Percentiles rank a stretch among this genome's conserved stretches.
Conservation (phyloP, 2,113 vertebrate genomes). For the Microtus pennsylvanicus region DNA sequence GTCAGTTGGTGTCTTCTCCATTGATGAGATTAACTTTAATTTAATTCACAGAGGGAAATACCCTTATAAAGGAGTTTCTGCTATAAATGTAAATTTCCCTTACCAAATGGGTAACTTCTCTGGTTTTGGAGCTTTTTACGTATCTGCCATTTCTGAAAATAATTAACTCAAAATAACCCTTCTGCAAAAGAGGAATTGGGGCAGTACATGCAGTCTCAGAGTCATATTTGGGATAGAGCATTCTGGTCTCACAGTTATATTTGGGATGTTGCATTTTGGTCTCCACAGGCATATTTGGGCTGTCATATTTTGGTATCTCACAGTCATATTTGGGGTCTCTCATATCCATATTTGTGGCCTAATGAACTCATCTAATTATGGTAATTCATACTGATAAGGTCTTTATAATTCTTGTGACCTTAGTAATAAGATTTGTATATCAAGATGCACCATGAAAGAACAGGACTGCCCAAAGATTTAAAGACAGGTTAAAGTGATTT, state of each 20-base stretch:
- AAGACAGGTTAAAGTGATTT: no score
- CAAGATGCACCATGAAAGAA: neutral
- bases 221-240: neutral
- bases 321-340: neutral
- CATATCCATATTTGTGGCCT: neutral
- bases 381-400: neutral
- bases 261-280: neutral
- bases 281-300: neutral
- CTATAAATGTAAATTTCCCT: slow-evolving; percentile 43
- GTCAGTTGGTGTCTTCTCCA: neutral
- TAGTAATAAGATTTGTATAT: neutral
- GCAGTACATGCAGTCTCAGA: neutral
- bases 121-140: slow-evolving; percentile 11
- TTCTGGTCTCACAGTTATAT: neutral
- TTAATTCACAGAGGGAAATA: neutral
- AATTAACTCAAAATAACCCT: slow-evolving; percentile 47
- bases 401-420: neutral
- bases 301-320: neutral
- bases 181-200: slow-evolving; percentile 26
- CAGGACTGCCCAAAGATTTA: neutral
- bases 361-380: neutral
- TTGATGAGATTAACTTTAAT: neutral
- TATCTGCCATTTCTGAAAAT: slow-evolving; percentile 35
- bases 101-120: neutral
- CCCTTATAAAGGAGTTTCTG: neutral